Percentiles rank a stretch among this genome's conserved stretches.
Evolutionary conservation across 2,113 vertebrate genomes (phyloP).

Genomic region (Sturnus vulgaris): DNA sequence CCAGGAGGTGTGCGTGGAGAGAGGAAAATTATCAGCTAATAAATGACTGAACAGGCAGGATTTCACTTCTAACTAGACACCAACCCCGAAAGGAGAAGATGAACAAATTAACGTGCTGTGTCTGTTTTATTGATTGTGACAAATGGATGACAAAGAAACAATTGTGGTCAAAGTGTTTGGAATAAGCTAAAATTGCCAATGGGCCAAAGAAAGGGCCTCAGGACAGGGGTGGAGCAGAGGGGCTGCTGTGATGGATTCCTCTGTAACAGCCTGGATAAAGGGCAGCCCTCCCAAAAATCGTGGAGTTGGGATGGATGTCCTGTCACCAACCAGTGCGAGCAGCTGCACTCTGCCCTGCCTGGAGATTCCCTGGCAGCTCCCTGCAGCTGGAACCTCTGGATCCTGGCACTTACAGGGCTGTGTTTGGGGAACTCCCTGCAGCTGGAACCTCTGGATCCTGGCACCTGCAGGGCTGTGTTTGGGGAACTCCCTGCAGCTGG

Average conservation of each 20-base stretch:
- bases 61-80: not conserved
- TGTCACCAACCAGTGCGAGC: not conserved
- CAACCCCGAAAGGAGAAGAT: not conserved
- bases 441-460: rapidly evolving
- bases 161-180: not conserved
- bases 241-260: not conserved
- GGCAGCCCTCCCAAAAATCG: not conserved
- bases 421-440: not conserved
- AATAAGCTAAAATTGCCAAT: not conserved
- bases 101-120: not conserved
- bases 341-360: not conserved
- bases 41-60: not conserved
- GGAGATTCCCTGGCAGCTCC: not conserved
- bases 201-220: not conserved
- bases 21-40: not conserved
- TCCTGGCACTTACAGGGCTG: not conserved
- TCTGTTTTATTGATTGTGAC: not conserved
- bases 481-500: not conserved
- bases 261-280: not conserved
- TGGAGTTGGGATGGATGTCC: not conserved
- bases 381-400: rapidly evolving
- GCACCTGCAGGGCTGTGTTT: not conserved
- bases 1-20: not conserved
- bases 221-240: not conserved
- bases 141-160: not conserved